Percentiles rank a stretch among this genome's conserved stretches.
These are phyloP conservation scores for Sinocyclocheilus maitianheensis DNA, from an alignment of 2,113 vertebrate species.

Conservation along the genomic window DNA sequence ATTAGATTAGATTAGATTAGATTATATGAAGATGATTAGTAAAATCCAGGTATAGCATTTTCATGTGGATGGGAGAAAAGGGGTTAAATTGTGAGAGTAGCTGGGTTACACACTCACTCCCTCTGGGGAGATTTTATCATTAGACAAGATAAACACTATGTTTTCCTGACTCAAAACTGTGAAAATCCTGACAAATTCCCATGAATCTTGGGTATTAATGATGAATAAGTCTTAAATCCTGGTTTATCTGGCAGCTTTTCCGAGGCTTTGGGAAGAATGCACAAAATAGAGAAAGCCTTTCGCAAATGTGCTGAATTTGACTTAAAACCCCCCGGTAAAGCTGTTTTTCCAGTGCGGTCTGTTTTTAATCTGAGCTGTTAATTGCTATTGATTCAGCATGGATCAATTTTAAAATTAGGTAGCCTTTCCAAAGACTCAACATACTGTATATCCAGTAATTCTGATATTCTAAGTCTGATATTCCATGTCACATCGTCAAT, in stretches of 20 bases:
- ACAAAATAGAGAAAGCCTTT: slow-evolving; percentile 1
- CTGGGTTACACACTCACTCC: slow-evolving; percentile 46
- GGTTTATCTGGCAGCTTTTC: slow-evolving; percentile 40
- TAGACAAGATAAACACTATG: slow-evolving; percentile 62
- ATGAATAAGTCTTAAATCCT: slow-evolving; percentile 60
- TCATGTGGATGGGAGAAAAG: slow-evolving; percentile 26
- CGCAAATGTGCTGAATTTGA: slow-evolving; percentile 24
- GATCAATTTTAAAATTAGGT: not conserved
- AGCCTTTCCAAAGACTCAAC: not conserved
- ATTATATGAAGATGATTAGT: slow-evolving; percentile 26
- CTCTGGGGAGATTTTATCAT: slow-evolving; percentile 67
- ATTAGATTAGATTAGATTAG: slow-evolving; percentile 33
- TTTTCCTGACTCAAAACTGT: slow-evolving; percentile 62
- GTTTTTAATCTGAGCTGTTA: slow-evolving; percentile 26
- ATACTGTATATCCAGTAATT: not conserved
- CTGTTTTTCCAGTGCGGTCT: not conserved
- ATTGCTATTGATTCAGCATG: slow-evolving; percentile 13
- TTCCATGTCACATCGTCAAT: not conserved
- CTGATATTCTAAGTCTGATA: not conserved
- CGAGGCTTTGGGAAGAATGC: slow-evolving; percentile 5
- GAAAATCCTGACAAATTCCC: slow-evolving; percentile 66
- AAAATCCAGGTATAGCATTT: slow-evolving; percentile 10
- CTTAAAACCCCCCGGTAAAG: not conserved
- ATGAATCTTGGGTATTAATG: slow-evolving; percentile 65
- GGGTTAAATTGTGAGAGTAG: slow-evolving; percentile 67